Conservation (phyloP, 1,140 invertebrate genomes). For the Druon quercuslanigerum region DNA sequence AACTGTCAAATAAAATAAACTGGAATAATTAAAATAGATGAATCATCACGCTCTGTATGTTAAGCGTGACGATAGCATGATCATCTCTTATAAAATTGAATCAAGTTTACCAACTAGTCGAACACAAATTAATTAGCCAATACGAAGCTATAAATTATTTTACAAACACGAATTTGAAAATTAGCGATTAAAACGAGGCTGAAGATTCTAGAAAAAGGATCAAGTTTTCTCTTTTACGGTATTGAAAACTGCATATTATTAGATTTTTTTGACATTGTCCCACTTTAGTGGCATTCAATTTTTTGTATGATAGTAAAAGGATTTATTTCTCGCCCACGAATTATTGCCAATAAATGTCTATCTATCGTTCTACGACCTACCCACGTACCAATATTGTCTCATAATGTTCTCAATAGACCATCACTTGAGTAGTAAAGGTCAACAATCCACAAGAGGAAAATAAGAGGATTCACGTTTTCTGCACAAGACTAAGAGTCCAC, state of each 20-base stretch:
- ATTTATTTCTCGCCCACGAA: neutral
- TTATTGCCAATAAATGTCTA: neutral
- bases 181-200: neutral
- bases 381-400: neutral
- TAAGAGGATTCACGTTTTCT: constrained; percentile 8
- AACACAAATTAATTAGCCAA: constrained; percentile 1
- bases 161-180: neutral
- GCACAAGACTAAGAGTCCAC: neutral
- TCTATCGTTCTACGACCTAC: neutral
- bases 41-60: constrained; percentile 12
- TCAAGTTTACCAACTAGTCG: neutral
- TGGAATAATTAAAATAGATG: neutral
- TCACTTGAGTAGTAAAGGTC: constrained; percentile 2
- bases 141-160: neutral
- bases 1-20: neutral
- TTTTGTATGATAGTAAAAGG: neutral
- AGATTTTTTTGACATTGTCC: neutral
- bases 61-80: neutral
- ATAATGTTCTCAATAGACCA: neutral
- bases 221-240: no score
- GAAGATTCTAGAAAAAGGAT: neutral
- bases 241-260: neutral
- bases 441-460: constrained; percentile 10
- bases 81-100: neutral
- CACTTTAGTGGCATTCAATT: neutral